Evolutionary conservation across 2,888 invertebrate species (phyloP).

Genomic region (Sturmia bella): DNA sequence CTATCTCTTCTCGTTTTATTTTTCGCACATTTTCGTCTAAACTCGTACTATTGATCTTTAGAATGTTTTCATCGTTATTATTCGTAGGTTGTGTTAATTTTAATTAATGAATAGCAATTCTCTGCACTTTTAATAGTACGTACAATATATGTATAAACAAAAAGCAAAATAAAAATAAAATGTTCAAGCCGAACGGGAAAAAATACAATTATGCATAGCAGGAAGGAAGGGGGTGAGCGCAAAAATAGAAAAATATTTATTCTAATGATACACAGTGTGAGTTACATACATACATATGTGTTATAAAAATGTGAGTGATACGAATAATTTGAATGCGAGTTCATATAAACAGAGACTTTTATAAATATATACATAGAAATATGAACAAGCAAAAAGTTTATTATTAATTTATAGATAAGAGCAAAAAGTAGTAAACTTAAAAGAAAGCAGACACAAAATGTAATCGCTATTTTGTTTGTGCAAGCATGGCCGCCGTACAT

Average conservation of each 20-base stretch:
- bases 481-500: no score
- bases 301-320: conserved; percentile 43
- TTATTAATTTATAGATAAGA: conserved; percentile 20
- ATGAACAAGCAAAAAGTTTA: neutral
- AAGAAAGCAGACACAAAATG: neutral
- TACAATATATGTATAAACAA: neutral
- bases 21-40: conserved; percentile 23
- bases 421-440: conserved; percentile 9
- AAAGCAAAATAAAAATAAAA: neutral
- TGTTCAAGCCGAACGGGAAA: conserved; percentile 12
- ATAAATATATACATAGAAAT: neutral
- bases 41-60: conserved; percentile 60
- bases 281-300: no score
- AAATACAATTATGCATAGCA: neutral
- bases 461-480: no score
- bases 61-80: conserved; percentile 59
- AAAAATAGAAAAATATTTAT: conserved; percentile 19
- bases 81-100: conserved; percentile 66
- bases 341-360: conserved; percentile 1
- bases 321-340: conserved; percentile 8
- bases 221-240: neutral
- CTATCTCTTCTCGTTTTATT: neutral
- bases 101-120: conserved; percentile 63
- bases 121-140: conserved; percentile 44
- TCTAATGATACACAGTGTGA: conserved; percentile 39